Percentiles rank a stretch among this genome's conserved stretches.
These are phyloP conservation scores for Callimico goeldii DNA, from an alignment of 2,797 vertebrate species.

Conservation along the genomic window DNA sequence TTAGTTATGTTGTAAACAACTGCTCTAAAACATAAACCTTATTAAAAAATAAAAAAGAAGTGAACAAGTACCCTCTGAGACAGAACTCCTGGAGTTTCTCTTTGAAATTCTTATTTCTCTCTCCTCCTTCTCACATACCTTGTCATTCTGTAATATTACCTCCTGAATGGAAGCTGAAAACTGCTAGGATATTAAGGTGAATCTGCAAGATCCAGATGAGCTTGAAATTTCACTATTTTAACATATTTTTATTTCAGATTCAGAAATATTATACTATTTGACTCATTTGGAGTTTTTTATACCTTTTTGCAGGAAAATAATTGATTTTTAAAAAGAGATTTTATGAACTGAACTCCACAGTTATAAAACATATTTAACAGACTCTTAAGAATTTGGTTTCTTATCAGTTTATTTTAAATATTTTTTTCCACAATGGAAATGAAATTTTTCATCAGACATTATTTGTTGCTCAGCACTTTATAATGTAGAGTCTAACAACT, in stretches of 20 bases:
- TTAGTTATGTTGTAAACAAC: neutral
- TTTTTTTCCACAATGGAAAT: conserved; percentile 3
- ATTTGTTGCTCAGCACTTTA: conserved; percentile 15
- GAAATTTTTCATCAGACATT: neutral
- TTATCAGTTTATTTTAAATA: neutral
- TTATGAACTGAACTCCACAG: conserved; percentile 49
- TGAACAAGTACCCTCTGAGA: neutral
- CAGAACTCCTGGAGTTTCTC: neutral
- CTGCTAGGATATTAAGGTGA: neutral
- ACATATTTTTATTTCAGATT: conserved; percentile 42
- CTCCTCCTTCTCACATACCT: neutral
- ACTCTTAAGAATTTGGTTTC: conserved; percentile 23
- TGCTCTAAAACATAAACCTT: neutral
- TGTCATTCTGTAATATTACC: neutral
- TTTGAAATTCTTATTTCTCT: neutral
- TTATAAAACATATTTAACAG: conserved; percentile 52
- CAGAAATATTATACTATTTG: conserved; percentile 35
- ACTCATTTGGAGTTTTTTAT: conserved; percentile 19
- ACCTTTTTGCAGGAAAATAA: neutral
- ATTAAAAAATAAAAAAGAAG: neutral
- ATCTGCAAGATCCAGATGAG: neutral
- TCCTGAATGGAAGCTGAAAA: neutral
- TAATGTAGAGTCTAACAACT: neutral
- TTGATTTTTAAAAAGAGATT: conserved; percentile 4
- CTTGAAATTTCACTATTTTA: conserved; percentile 18